Evolutionary conservation across 2,888 invertebrate species (phyloP).

Genomic region (Geotrupes spiniger): DNA sequence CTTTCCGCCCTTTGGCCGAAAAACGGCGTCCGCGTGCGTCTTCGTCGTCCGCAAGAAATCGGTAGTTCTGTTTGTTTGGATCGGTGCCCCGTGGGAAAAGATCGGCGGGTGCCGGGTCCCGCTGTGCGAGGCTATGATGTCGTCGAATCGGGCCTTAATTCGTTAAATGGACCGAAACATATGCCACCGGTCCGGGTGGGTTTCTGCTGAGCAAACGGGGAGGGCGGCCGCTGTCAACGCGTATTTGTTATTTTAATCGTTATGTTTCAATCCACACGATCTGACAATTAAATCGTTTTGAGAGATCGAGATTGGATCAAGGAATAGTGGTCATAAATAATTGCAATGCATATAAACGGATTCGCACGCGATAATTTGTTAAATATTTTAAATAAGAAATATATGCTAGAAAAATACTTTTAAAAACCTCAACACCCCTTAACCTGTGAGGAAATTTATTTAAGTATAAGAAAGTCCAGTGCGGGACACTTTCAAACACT

Average conservation of each 20-base stretch:
- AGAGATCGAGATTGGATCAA: no score
- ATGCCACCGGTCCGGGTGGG: constrained; percentile 34
- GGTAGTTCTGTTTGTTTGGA: constrained; percentile 40
- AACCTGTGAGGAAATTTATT: no score
- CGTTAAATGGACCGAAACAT: constrained; percentile 52
- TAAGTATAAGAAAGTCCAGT: no score
- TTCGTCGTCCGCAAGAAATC: constrained; percentile 32
- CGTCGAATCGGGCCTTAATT: constrained; percentile 48
- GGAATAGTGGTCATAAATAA: no score
- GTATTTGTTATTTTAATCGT: constrained; percentile 31
- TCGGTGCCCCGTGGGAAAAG: constrained; percentile 44
- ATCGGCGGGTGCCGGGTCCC: constrained; percentile 18
- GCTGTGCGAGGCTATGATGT: constrained; percentile 41
- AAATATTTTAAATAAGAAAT: no score
- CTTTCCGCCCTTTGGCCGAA: neutral
- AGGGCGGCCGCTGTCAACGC: constrained; percentile 29
- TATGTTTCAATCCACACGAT: constrained; percentile 21
- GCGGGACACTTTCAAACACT: no score
- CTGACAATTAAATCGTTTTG: constrained; percentile 3
- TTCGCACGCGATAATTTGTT: no score
- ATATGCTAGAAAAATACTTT: no score
- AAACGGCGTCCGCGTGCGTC: constrained; percentile 33
- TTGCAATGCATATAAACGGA: no score
- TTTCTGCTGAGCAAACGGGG: neutral
- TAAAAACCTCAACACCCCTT: no score